Evolutionary conservation across 1,140 invertebrate species (phyloP), one percentile per base, ranked within the genome.

Genomic region (Drosophila athabasca): DNA sequence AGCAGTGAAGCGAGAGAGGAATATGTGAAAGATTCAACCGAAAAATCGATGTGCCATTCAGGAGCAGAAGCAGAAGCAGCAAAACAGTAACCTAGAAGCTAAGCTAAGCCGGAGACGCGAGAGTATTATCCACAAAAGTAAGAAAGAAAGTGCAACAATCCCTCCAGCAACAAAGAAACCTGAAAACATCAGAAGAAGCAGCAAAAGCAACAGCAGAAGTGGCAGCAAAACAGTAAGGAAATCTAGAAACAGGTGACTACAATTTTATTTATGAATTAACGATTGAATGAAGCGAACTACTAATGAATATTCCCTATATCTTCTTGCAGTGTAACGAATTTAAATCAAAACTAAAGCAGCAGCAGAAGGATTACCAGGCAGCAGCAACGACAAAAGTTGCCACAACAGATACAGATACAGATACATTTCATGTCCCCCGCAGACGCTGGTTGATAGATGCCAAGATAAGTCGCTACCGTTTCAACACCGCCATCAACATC

Each of bases 391-490:
- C 17, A 19, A 19, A 19, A 52, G 43, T 17, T 46, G 19, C 41
- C 26, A 29, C 26, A 29, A 29, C 17, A 19, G 17, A 19, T 19
- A 6, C n/a, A n/a, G n/a, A n/a, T n/a, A 31, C 8, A 24, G n/a
- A 48, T n/a, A 22, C 9, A 54, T 22, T 59, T 67, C 15, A 45
- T 51, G 19, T 26, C 54, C 11, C 60, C 24, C 41, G 7, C 49
- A 31, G 50, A 51, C 13, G 15, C 31, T 51, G 24, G 58, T 54
- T 52, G 29, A 72, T 77, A 85, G 66, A 85, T 87, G 82, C 45
- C 82, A 87, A 87, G 75, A 87, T 87, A 87, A 87, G 82, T 88
- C 82, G 82, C 26, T 87, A 87, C 72, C 76, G 79, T 49, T 67
- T 88, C 17, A 82, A 88, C 52, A 83, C 71, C 66, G 83, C 82